phyloP scores from a whole-genome alignment of 23 tunicate species.

The Trididemnum nubilum region DNA sequence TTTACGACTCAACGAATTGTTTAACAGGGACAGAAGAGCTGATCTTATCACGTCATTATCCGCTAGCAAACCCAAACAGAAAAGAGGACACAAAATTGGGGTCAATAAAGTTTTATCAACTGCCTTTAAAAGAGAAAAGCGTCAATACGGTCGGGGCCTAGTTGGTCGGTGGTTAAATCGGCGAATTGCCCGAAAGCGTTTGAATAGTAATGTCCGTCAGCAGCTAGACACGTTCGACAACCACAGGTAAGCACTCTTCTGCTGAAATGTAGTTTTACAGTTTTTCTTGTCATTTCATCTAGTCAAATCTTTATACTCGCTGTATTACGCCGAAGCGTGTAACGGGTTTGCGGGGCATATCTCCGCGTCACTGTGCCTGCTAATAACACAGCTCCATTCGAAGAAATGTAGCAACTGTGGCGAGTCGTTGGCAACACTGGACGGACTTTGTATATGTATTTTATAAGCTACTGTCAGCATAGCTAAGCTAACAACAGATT shows the following conservation, averaged over 20 bases:
- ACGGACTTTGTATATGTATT: too few relatives aligned
- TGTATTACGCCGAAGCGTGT: too few relatives aligned
- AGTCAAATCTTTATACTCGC: too few relatives aligned
- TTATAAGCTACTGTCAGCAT: too few relatives aligned
- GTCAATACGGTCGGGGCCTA: constrained; percentile 82
- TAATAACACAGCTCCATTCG: too few relatives aligned
- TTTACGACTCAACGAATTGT: neutral
- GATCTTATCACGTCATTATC: constrained; percentile 14
- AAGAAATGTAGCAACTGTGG: too few relatives aligned
- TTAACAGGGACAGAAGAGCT: constrained; percentile 30
- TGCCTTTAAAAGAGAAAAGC: constrained; percentile 74
- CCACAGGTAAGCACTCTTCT: constrained; percentile 82
- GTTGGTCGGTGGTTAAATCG: constrained; percentile 87
- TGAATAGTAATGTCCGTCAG: constrained; percentile 62
- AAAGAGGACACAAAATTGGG: constrained; percentile 66
- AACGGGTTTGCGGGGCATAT: too few relatives aligned
- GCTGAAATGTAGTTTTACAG: too few relatives aligned
- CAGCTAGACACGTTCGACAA: constrained; percentile 84
- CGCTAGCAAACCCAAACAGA: constrained; percentile 22
- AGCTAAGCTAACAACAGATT: too few relatives aligned
- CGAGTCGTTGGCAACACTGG: too few relatives aligned
- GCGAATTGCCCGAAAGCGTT: constrained; percentile 59
- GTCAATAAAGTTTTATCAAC: constrained; percentile 61
- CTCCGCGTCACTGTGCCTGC: too few relatives aligned
- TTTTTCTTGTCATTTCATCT: too few relatives aligned